Percentiles rank a stretch among this genome's conserved stretches.
Conservation (phyloP, 2,113 vertebrate species). For the Phylloscopus whistleri region DNA sequence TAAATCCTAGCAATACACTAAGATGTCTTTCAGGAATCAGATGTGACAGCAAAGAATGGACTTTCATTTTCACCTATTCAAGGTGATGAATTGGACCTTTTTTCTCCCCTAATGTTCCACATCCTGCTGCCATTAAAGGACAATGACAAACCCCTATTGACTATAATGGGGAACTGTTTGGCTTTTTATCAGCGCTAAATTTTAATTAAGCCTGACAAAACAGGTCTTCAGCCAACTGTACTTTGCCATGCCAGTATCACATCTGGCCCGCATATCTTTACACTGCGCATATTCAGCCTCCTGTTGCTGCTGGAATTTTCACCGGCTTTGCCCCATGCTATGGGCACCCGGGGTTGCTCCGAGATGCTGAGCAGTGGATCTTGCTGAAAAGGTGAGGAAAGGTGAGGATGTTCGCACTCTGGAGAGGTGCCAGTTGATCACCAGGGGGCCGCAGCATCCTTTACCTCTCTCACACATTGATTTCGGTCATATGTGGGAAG, state of each 20-base stretch:
- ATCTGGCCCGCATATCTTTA: not conserved
- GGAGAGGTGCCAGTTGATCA: not conserved
- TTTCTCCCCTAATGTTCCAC: not conserved
- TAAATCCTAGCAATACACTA: not conserved
- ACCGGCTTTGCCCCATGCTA: not conserved
- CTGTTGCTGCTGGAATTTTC: not conserved
- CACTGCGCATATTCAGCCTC: not conserved
- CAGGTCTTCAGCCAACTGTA: not conserved
- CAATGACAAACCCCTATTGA: not conserved
- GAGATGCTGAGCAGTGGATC: not conserved
- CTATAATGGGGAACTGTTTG: not conserved
- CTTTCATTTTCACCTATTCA: slow-evolving; percentile 1
- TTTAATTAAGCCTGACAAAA: not conserved
- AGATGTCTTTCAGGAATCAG: not conserved
- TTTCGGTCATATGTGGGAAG: not conserved
- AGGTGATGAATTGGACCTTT: not conserved
- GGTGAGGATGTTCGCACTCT: not conserved
- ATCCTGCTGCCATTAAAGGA: not conserved
- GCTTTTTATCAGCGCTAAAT: not conserved
- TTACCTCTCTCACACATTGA: not conserved
- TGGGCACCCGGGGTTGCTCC: not conserved
- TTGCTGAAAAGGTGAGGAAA: not conserved
- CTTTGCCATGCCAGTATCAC: not conserved
- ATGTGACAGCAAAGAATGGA: not conserved
- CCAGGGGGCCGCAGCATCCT: not conserved